Conservation (phyloP, 2,113 vertebrate species). For the Urocolius indicus region DNA sequence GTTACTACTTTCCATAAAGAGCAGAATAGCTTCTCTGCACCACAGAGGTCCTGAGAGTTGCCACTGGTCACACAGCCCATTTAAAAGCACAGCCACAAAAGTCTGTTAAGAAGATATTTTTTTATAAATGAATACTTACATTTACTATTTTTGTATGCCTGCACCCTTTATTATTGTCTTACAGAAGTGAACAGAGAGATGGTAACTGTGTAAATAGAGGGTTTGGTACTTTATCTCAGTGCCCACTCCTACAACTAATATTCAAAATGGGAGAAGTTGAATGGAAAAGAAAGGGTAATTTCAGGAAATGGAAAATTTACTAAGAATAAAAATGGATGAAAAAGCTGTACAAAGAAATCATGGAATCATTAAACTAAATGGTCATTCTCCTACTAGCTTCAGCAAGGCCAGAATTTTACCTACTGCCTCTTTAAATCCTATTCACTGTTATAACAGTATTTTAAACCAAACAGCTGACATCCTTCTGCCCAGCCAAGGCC, state of each 20-base stretch:
- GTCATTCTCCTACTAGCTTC: not conserved
- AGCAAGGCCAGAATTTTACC: not conserved
- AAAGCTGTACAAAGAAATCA: not conserved
- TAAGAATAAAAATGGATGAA: not conserved
- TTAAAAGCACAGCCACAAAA: not conserved
- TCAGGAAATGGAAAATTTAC: not conserved
- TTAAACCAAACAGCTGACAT: constrained; percentile 54
- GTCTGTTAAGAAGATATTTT: not conserved
- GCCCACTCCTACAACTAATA: not conserved
- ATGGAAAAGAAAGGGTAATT: not conserved
- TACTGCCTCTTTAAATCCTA: constrained; percentile 55
- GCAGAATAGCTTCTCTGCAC: not conserved
- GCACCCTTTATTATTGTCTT: not conserved
- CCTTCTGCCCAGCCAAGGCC: constrained; percentile 46
- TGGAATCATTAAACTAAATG: not conserved
- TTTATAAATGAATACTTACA: not conserved
- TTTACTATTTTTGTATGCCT: not conserved
- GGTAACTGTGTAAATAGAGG: constrained; percentile 3
- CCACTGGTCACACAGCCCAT: not conserved
- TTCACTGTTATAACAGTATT: constrained; percentile 14
- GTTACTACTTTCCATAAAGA: not conserved
- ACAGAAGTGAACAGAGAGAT: not conserved
- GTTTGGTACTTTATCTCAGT: not conserved
- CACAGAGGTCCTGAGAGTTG: not conserved
- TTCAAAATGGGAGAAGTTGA: constrained; percentile 1